These are phyloP conservation scores for Tenualosa ilisha DNA, from an alignment of 2,797 vertebrate genomes.

Conservation along the genomic window DNA sequence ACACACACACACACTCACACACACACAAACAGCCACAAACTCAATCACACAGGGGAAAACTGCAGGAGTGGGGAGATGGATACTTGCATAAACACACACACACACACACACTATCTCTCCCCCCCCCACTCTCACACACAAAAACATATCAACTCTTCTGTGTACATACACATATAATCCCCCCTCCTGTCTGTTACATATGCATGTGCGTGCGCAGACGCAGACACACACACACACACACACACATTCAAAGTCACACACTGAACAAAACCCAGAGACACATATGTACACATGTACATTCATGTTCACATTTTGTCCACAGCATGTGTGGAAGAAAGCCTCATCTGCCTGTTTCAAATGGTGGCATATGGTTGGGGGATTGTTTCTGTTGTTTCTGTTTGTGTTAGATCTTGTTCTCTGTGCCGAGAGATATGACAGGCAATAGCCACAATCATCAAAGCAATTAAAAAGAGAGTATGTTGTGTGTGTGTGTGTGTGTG, in stretches of 20 bases:
- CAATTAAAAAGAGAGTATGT: conserved; percentile 11
- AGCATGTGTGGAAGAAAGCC: neutral
- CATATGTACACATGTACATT: neutral
- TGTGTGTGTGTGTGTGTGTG: conserved; percentile 4
- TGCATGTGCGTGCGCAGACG: too few relatives aligned
- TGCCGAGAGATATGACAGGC: neutral
- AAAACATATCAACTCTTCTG: too few relatives aligned
- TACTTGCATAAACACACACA: conserved; percentile 27
- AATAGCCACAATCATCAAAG: conserved; percentile 21
- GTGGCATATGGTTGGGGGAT: neutral
- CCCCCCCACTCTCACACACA: neutral
- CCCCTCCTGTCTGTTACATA: neutral
- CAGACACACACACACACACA: neutral
- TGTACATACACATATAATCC: neutral
- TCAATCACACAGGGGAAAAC: conserved; percentile 19
- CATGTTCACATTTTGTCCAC: neutral
- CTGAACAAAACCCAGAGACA: neutral
- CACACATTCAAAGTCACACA: neutral
- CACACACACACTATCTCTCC: neutral
- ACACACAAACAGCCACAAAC: conserved; percentile 33
- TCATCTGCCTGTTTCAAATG: neutral
- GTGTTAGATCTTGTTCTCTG: conserved; percentile 2
- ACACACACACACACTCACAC: conserved; percentile 31
- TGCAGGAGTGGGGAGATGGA: conserved; percentile 24
- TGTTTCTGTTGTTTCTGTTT: neutral